A percentile compares a stretch with the other conserved stretches of the same genome.
Evolutionary conservation across 2,113 vertebrate species (phyloP).

Genomic region (Lagenorhynchus albirostris): DNA sequence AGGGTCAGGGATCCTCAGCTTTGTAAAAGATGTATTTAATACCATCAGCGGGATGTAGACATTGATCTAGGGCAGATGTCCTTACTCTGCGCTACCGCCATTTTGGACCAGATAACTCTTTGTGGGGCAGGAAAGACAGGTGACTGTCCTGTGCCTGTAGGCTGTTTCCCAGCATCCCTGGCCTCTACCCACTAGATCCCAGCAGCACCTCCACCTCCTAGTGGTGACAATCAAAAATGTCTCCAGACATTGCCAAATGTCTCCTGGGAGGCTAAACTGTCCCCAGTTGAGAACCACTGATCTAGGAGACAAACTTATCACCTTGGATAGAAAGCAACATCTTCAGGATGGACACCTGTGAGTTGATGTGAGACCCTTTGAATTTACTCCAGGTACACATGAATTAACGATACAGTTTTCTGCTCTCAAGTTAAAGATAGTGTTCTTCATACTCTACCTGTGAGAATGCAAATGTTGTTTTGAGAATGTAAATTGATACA

Average conservation of each 20-base stretch:
- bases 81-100: background rate
- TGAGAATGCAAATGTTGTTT: background rate
- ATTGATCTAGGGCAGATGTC: background rate
- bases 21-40: background rate
- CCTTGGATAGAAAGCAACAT: background rate
- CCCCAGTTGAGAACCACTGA: background rate
- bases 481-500: background rate
- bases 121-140: background rate
- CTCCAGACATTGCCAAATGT: background rate
- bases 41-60: background rate
- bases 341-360: background rate
- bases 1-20: background rate
- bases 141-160: fast-evolving
- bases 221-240: background rate
- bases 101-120: background rate
- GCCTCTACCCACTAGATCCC: background rate
- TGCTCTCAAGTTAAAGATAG: background rate
- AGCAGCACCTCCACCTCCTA: background rate
- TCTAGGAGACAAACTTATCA: background rate
- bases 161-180: background rate
- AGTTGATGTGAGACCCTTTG: background rate
- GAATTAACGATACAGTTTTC: background rate
- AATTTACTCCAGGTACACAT: background rate
- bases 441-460: background rate
- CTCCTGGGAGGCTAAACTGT: background rate